Percentiles rank a stretch among this genome's conserved stretches.
phyloP scores from a whole-genome alignment of 2,797 vertebrate species.

The Lepilemur ruficaudatus region DNA sequence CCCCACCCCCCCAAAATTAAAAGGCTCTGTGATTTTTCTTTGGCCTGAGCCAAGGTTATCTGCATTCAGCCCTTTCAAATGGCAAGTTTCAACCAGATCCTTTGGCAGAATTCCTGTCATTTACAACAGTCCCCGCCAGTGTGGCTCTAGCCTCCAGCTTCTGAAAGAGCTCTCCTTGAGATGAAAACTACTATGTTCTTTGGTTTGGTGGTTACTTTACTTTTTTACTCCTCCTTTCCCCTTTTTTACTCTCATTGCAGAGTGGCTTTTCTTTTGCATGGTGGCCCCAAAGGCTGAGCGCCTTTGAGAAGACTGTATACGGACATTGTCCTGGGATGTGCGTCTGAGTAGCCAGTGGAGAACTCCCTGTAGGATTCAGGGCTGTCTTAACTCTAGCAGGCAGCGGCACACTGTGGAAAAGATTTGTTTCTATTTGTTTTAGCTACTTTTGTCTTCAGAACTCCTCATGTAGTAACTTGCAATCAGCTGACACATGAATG shows the following conservation, averaged over 20 bases:
- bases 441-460: background rate
- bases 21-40: conserved; percentile 75
- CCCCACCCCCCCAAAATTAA: conserved; percentile 73
- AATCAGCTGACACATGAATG: background rate
- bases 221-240: background rate
- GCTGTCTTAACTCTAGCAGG: background rate
- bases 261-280: conserved; percentile 29
- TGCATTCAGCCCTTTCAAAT: conserved; percentile 71
- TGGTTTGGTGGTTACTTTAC: background rate
- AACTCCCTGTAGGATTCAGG: background rate
- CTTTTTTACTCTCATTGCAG: background rate
- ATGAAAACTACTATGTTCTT: conserved; percentile 35
- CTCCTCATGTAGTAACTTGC: background rate
- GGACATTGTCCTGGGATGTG: background rate
- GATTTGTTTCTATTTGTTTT: background rate
- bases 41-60: conserved; percentile 74
- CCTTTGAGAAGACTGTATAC: background rate
- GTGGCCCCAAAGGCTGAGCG: background rate
- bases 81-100: conserved; percentile 69
- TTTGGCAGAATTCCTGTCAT: conserved; percentile 47
- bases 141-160: background rate
- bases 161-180: conserved; percentile 30
- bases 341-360: background rate
- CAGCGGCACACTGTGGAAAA: background rate
- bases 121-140: conserved; percentile 7